Evolutionary conservation across 2,888 invertebrate genomes (phyloP).

Genomic region (Tipula unca): DNA sequence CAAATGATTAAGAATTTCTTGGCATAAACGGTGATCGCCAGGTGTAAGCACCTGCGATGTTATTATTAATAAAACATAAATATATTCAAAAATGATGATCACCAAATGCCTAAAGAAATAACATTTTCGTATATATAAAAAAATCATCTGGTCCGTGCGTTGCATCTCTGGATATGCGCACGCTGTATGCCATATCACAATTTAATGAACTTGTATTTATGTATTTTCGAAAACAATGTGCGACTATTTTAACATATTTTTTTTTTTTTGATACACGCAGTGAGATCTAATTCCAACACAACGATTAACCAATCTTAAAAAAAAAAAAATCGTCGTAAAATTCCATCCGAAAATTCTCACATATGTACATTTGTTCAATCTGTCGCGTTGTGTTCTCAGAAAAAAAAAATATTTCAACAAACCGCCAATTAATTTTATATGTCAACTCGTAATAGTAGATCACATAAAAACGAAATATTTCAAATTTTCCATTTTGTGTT

Average conservation of each 20-base stretch:
- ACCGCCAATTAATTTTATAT: conserved; percentile 14
- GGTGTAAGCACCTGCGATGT: neutral
- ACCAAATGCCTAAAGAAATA: neutral
- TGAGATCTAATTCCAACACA: neutral
- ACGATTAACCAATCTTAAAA: neutral
- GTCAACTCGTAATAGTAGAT: conserved; percentile 14
- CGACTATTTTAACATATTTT: neutral
- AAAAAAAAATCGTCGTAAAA: neutral
- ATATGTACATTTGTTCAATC: neutral
- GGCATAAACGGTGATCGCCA: neutral
- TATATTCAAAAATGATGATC: neutral
- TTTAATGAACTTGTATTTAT: neutral
- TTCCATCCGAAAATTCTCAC: neutral
- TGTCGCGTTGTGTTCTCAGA: neutral
- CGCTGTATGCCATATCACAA: neutral
- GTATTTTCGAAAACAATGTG: neutral
- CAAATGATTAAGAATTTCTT: neutral
- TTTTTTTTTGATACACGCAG: neutral
- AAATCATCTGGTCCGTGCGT: neutral
- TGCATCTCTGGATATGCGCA: neutral
- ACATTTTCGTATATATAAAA: neutral
- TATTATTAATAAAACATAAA: neutral
- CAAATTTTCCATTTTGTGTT: neutral
- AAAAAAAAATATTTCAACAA: neutral
- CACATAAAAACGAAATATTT: neutral